Evolutionary conservation across 2,113 vertebrate genomes (phyloP), one percentile per base, ranked within the genome.

Genomic region (Sardina pilchardus): DNA sequence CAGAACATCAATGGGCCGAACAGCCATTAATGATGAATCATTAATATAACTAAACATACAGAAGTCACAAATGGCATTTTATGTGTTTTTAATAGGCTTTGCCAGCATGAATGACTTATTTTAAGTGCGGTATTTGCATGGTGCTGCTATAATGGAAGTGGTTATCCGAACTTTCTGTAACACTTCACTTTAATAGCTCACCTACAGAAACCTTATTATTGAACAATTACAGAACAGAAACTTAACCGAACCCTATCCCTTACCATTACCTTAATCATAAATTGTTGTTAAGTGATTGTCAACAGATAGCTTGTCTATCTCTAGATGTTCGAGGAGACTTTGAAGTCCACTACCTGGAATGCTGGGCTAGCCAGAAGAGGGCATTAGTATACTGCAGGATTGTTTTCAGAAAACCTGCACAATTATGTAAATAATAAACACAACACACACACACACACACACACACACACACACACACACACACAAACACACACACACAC

Each of bases 391-490:
- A 34, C 30, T 8, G 9, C 30, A 71, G 63, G 63, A 71, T 14
- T 26, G 63, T 71, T 34, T 71, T 71, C 26, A 71, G 63, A 71
- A 34, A 71, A 71, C 63, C 63, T 34, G 30, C n/a, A 71, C 26
- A 71, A 71, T 34, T 30, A 34, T 71, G 6, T 12, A 10, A 30
- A 30, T 34, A 34, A 14, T 47, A 50, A 10, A 50, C 10, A 50
- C 48, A n/a, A n/a, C n/a, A 63, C 21, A 63, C 9, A 63, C 59
- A 63, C 59, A 63, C 59, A 63, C 59, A 63, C 59, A 63, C 8
- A 9, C 63, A 67, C 63, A 67, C 63, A 67, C n/a, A 67, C 63
- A 67, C 63, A 67, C 63, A 67, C n/a, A 67, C 63, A 67, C 63
- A 67, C 63, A 67, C n/a, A 67, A 8, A 71, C 26, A 71, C 26